Conservation (phyloP, 1,140 invertebrate genomes). For the Aphelinus certus region DNA sequence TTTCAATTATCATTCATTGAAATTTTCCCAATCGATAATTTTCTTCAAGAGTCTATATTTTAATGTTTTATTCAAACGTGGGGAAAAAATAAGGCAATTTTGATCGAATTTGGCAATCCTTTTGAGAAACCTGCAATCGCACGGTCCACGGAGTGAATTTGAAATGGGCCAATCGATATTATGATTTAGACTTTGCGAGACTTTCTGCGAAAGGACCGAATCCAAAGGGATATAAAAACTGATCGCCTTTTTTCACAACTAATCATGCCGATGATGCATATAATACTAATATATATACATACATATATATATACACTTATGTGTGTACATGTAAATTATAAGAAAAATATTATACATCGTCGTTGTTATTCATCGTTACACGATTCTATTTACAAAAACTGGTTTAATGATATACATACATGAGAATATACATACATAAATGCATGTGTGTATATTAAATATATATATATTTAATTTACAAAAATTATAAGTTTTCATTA, state of each 20-base stretch:
- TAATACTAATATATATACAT: slow-evolving; percentile 8
- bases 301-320: slow-evolving; percentile 28
- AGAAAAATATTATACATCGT: slow-evolving; percentile 38
- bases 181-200: slow-evolving; percentile 21
- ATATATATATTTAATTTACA: slow-evolving; percentile 43
- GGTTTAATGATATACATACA: slow-evolving; percentile 39
- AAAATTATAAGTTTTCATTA: slow-evolving; percentile 14
- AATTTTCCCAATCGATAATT: background rate
- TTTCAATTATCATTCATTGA: background rate
- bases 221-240: slow-evolving; percentile 12
- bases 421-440: slow-evolving; percentile 37
- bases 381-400: slow-evolving; percentile 41
- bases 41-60: background rate
- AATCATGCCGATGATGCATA: slow-evolving; percentile 5
- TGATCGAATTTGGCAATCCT: background rate
- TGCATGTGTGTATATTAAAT: slow-evolving; percentile 35
- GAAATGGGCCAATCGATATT: slow-evolving; percentile 12
- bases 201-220: slow-evolving; percentile 18
- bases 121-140: too few species aligned
- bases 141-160: background rate
- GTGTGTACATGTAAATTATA: slow-evolving; percentile 35
- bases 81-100: background rate
- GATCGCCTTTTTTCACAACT: slow-evolving; percentile 37
- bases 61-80: background rate
- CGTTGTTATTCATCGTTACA: slow-evolving; percentile 42